phyloP scores from a whole-genome alignment of 2,888 invertebrate species.

The Hyposoter dolosus region DNA sequence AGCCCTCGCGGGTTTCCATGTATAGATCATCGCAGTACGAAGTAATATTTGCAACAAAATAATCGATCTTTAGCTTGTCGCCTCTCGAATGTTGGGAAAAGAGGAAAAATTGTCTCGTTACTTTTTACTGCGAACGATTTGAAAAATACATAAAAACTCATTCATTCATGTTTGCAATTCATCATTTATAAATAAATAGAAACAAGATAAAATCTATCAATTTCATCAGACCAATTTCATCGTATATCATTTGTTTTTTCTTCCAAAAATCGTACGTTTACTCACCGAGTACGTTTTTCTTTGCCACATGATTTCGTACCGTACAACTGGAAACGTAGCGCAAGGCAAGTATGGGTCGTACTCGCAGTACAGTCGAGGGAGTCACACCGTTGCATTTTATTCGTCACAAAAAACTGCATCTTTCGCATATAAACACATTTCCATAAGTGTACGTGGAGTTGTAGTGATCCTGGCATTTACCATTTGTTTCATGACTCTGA shows the following conservation, averaged over 20 bases:
- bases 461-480: slow-evolving; percentile 64
- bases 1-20: not conserved
- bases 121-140: slow-evolving; percentile 4
- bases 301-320: slow-evolving; percentile 82
- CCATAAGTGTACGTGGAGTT: slow-evolving; percentile 71
- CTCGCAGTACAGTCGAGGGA: slow-evolving; percentile 56
- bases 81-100: not conserved
- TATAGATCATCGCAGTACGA: not conserved
- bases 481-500: slow-evolving; percentile 36
- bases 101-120: not conserved
- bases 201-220: not conserved
- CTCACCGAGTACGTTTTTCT: slow-evolving; percentile 75
- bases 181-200: not conserved
- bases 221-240: slow-evolving; percentile 1
- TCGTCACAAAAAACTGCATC: slow-evolving; percentile 67
- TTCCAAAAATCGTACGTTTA: slow-evolving; percentile 31
- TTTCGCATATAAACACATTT: slow-evolving; percentile 71
- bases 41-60: not conserved
- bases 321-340: slow-evolving; percentile 84
- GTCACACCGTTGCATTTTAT: slow-evolving; percentile 31
- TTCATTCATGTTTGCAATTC: not conserved
- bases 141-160: not conserved
- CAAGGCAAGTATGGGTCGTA: slow-evolving; percentile 83
- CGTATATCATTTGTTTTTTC: slow-evolving; percentile 22
- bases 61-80: not conserved